Base-by-base conservation (phyloP, 2,113 vertebrate genomes). In the Pleuronectes platessa region DNA sequence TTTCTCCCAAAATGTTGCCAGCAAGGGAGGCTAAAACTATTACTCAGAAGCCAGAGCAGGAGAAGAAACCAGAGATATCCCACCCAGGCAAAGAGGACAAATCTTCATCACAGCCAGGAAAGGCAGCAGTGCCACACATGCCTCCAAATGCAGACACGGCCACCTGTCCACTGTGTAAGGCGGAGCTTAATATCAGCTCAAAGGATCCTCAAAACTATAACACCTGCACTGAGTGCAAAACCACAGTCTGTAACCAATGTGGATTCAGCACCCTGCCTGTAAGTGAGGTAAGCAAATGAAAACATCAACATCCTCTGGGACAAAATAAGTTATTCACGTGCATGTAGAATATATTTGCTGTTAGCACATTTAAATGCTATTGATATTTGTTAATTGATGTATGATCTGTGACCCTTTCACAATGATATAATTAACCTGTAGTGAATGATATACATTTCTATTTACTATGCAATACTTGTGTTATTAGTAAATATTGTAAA, bases 141-240 rank as follows among this genome's bases (percentile, higher is more conserved):
- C 40, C 51, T 63, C 47, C 65, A 6, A 79, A 89, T 79, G 73
- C 49, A 78, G 78, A 18, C 24, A 65, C 88, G 20, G 61, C 47
- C 2, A 78, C 74, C 59, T 99, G 98, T 90, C 97, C 96, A 10
- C 94, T 99, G 63, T 99, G 98, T 90, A 96, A 97, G 93, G 93
- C 90, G 74, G 92, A 96, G 76, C 92, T 99, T 68, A 94, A 97
- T 79, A 88, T 95, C 23, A 84, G 92, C 11, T 72, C 86, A 59
- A 96, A 95, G 12, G 94, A 94, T 60, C 93, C 94, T 85, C 93
- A 95, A 63, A 98, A 99, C 91, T 97, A 95, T 89, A 97, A 94
- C 88, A 95, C 90, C 0, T 99, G 98, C 64, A 98, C 98, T 0
- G 95, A 96, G 84, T 99, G 98, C 93, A 96, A 96, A 54, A 95